phyloP scores from a whole-genome alignment of 92 coral and sea anemone genomes.

The Siderastrea radians region DNA sequence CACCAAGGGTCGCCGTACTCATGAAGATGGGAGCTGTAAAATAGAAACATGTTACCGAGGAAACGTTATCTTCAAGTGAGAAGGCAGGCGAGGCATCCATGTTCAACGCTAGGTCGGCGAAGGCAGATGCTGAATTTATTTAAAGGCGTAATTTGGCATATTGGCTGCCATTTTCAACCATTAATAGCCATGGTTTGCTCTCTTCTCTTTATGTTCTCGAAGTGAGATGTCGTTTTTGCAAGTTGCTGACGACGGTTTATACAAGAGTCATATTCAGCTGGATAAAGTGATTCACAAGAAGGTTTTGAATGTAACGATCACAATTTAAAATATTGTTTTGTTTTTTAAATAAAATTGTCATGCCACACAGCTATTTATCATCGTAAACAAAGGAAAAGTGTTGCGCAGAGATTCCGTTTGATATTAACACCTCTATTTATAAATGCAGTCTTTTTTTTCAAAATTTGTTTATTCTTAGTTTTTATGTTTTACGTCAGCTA shows the following conservation, averaged over 20 bases:
- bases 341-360: too few relatives aligned
- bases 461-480: background rate
- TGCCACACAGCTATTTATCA: background rate
- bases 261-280: background rate
- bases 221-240: too few relatives aligned
- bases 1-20: conserved; percentile 25
- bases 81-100: conserved; percentile 15
- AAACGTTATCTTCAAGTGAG: conserved; percentile 7
- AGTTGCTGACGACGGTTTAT: too few relatives aligned
- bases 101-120: background rate
- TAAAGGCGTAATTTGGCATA: background rate
- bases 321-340: background rate
- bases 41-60: conserved; percentile 24
- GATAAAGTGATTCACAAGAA: background rate
- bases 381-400: background rate
- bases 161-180: background rate
- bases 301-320: background rate
- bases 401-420: background rate
- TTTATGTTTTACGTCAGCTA: background rate
- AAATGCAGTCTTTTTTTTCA: background rate
- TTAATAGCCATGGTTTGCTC: too few relatives aligned
- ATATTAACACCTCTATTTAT: background rate
- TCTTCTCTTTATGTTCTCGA: too few relatives aligned
- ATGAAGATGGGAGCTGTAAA: conserved; percentile 39
- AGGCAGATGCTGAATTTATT: background rate